phyloP scores from a whole-genome alignment of 2,113 vertebrate species.

The Calonectris borealis region DNA sequence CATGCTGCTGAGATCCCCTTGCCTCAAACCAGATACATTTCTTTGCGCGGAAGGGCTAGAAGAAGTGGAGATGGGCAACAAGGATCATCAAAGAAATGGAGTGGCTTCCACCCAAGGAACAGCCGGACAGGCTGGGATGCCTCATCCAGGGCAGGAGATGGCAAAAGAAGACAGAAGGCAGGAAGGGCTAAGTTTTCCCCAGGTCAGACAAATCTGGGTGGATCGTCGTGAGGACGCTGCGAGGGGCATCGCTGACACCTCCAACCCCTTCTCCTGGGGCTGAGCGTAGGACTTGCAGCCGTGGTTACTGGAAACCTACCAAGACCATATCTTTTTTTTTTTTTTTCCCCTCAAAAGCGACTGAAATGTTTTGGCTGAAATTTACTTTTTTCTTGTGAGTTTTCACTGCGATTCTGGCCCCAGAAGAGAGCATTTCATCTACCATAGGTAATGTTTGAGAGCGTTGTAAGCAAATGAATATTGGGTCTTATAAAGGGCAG shows the following conservation, averaged over 20 bases:
- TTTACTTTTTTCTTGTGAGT: neutral
- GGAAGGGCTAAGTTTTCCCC: neutral
- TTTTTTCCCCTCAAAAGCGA: neutral
- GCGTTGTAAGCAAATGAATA: neutral
- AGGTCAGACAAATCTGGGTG: neutral
- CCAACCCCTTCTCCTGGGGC: neutral
- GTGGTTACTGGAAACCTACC: neutral
- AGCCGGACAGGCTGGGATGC: neutral
- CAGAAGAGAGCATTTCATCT: neutral
- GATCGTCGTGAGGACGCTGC: neutral
- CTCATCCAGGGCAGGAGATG: neutral
- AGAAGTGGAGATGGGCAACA: neutral
- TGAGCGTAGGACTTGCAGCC: neutral
- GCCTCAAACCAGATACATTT: accelerated
- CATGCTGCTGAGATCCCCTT: neutral
- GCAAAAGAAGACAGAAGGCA: neutral
- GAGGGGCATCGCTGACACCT: neutral
- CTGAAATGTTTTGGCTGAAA: neutral
- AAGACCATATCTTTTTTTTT: neutral
- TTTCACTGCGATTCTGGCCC: neutral
- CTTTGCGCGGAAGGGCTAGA: neutral
- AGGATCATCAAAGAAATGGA: neutral
- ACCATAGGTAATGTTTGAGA: neutral
- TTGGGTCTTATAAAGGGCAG: neutral
- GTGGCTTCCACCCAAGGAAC: neutral